Evolutionary conservation across 1,140 invertebrate species (phyloP).

Genomic region (Plodia interpunctella): DNA sequence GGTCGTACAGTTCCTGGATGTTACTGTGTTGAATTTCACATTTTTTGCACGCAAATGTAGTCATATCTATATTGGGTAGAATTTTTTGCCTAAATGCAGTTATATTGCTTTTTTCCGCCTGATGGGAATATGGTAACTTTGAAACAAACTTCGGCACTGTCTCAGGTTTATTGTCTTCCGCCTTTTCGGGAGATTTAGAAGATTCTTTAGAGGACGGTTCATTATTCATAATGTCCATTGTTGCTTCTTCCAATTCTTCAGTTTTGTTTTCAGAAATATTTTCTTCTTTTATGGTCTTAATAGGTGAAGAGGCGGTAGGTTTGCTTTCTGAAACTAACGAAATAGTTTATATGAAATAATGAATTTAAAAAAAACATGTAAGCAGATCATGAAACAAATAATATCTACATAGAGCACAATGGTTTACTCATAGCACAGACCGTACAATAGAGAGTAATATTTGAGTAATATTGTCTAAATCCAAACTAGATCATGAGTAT

Average conservation of each 20-base stretch:
- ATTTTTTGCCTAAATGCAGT: conserved; percentile 52
- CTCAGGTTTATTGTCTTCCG: conserved; percentile 12
- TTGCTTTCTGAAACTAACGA: conserved; percentile 26
- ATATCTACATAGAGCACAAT: no score
- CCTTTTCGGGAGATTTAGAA: conserved; percentile 21
- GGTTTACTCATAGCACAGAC: no score
- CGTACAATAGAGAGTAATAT: no score
- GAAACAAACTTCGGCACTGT: conserved; percentile 11
- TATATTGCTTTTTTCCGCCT: conserved; percentile 58
- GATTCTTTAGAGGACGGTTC: conserved; percentile 22
- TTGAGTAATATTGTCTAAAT: no score
- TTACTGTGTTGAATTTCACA: conserved; percentile 63
- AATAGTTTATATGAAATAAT: no score
- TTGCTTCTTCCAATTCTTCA: conserved; percentile 15
- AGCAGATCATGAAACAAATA: no score
- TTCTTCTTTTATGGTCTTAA: conserved; percentile 16
- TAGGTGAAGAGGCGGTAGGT: neutral
- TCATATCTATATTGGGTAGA: conserved; percentile 38
- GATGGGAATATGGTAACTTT: conserved; percentile 47
- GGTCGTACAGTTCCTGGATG: conserved; percentile 69
- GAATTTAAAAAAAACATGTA: no score
- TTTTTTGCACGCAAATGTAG: conserved; percentile 56
- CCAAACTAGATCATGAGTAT: no score
- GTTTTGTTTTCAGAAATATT: conserved; percentile 11
- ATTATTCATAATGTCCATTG: conserved; percentile 25